These are phyloP conservation scores for Monopis laevigella DNA, from an alignment of 2,888 invertebrate genomes.

Conservation along the genomic window DNA sequence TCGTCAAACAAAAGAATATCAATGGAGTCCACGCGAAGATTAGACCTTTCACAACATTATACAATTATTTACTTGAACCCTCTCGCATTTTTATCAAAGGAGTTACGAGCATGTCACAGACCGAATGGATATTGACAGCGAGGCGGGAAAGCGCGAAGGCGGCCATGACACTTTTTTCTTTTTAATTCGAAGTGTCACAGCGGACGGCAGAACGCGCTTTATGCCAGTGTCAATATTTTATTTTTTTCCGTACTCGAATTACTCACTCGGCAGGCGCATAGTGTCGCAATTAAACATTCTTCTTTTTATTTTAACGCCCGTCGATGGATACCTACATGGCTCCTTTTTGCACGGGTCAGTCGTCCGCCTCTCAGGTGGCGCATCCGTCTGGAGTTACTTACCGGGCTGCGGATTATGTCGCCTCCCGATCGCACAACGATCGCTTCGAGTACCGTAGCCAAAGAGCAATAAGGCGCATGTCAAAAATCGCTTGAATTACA, in stretches of 20 bases:
- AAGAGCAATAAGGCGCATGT: conserved; percentile 60
- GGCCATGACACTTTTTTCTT: conserved; percentile 39
- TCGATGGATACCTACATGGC: not conserved
- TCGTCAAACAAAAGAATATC: conserved; percentile 13
- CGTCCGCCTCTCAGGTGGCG: conserved; percentile 1
- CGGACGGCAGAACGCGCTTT: conserved; percentile 28
- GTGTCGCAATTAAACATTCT: conserved; percentile 11
- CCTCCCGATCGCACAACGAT: conserved; percentile 9
- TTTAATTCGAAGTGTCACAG: conserved; percentile 35
- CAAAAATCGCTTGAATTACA: conserved; percentile 63
- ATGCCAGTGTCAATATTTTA: conserved; percentile 29
- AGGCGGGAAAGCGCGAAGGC: conserved; percentile 39
- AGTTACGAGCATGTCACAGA: conserved; percentile 26
- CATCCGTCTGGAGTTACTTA: not conserved
- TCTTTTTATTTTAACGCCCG: conserved; percentile 5
- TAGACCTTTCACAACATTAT: conserved; percentile 17
- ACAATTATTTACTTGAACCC: conserved; percentile 30
- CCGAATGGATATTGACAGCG: conserved; percentile 41
- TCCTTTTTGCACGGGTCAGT: not conserved
- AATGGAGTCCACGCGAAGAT: conserved; percentile 23
- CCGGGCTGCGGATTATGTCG: conserved; percentile 32
- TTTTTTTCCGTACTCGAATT: conserved; percentile 20
- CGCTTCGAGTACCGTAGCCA: conserved; percentile 35
- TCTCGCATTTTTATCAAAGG: conserved; percentile 28
- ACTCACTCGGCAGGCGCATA: conserved; percentile 17